Evolutionary conservation across 2,888 invertebrate genomes (phyloP), one percentile per base, ranked within the genome.

Genomic region (Torymus tubicola): DNA sequence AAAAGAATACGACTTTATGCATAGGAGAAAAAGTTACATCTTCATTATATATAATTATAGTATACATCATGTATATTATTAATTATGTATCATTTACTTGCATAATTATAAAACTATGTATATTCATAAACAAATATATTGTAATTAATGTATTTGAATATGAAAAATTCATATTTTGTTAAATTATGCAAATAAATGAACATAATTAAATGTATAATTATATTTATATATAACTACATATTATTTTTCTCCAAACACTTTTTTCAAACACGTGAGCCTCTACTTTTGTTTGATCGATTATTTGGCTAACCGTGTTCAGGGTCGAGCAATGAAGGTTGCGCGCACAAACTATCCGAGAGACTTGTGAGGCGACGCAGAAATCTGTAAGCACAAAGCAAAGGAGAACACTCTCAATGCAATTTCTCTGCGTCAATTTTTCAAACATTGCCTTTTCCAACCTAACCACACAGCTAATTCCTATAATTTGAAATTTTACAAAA

Each of bases 311-410:
- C 90, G 87, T 88, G 87, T 89, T 89, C 88, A 88, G 88, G 89
- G 89, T 88, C 88, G 89, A 89, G 88, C 88, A 90, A 89, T 87
- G 89, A 87, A 87, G 89, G 87, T 88, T 87, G 89, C 88, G 87
- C 88, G 87, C 86, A 86, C 88, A 89, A 89, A 89, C 85, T 89
- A 89, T 89, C 90, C 90, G 88, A 90, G 84, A 86, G 88, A 90
- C 89, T 80, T 80, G 80, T 88, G 90, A 89, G 87, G 89, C 87
- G 89, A 90, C 90, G 89, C 89, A 90, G 89, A 90, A 87, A 91
- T 91, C 90, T 90, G 90, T 88, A 90, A 91, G 90, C 90, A 91
- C 90, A 91, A 90, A 91, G 90, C 90, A 91, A 90, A 90, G 88
- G 88, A 90, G 89, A 88, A 90, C 86, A 90, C 89, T 89, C 89